Percentiles rank a stretch among this genome's conserved stretches.
Evolutionary conservation across 2,797 vertebrate species (phyloP).

Genomic region (Notoglanidium macrostoma): DNA sequence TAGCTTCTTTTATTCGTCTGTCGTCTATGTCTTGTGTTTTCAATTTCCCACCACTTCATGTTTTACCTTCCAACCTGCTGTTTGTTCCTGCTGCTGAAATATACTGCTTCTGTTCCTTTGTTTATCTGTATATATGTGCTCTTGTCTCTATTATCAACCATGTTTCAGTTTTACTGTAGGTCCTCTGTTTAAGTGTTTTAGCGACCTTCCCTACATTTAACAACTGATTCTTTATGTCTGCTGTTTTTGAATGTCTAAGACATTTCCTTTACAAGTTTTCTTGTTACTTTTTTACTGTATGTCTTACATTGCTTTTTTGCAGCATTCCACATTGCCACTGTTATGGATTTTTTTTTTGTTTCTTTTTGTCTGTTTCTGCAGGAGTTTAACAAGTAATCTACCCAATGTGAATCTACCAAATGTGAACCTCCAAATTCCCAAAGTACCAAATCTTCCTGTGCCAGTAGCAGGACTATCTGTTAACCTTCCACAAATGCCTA

Average conservation of each 20-base stretch:
- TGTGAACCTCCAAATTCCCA: slow-evolving; percentile 99
- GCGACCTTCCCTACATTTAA: slow-evolving; percentile 68
- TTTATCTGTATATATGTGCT: slow-evolving; percentile 50
- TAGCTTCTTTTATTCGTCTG: slow-evolving; percentile 42
- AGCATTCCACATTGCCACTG: slow-evolving; percentile 92
- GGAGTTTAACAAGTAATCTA: slow-evolving; percentile 99
- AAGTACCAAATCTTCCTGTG: slow-evolving; percentile 99
- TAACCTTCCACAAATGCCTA: slow-evolving; percentile 99
- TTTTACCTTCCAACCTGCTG: slow-evolving; percentile 44
- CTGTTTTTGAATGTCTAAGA: slow-evolving; percentile 62
- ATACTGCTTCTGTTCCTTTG: slow-evolving; percentile 44
- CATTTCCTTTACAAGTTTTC: slow-evolving; percentile 52
- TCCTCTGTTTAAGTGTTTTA: slow-evolving; percentile 61
- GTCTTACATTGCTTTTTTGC: slow-evolving; percentile 90
- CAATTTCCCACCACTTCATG: slow-evolving; percentile 33
- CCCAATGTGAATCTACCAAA: slow-evolving; percentile 99
- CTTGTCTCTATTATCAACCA: slow-evolving; percentile 48
- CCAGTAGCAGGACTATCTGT: slow-evolving; percentile 92
- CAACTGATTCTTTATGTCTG: slow-evolving; percentile 59
- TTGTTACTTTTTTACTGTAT: slow-evolving; percentile 74
- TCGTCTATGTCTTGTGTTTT: slow-evolving; percentile 42
- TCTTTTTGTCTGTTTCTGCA: slow-evolving; percentile 99
- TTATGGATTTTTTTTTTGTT: slow-evolving; percentile 91
- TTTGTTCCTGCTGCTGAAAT: slow-evolving; percentile 45
- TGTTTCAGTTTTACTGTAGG: slow-evolving; percentile 58